Percentiles rank a stretch among this genome's conserved stretches.
Evolutionary conservation across 2,113 vertebrate genomes (phyloP).

Genomic region (Pimephales promelas): DNA sequence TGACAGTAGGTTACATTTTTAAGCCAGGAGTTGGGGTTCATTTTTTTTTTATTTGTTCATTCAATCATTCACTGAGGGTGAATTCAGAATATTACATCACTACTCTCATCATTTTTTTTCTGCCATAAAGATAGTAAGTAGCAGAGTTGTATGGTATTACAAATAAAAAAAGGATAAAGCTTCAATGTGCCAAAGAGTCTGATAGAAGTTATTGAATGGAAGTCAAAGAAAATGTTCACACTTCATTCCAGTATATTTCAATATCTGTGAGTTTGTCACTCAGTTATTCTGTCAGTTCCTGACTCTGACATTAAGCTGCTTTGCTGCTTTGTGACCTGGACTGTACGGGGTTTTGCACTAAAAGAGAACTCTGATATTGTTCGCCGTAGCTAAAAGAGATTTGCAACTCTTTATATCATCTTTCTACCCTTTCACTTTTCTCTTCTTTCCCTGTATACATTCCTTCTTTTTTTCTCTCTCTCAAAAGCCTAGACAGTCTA

Average conservation of each 20-base stretch:
- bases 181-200: no score
- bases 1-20: background rate
- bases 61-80: no score
- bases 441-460: background rate
- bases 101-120: no score
- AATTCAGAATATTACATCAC: no score
- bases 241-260: background rate
- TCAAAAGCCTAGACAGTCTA: background rate
- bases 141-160: background rate
- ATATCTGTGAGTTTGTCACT: background rate
- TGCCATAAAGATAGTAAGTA: no score
- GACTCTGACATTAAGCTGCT: constrained; percentile 24
- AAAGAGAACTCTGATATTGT: constrained; percentile 10
- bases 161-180: background rate
- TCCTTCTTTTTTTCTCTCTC: background rate
- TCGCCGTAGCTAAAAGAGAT: constrained; percentile 16
- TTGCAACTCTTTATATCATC: constrained; percentile 36
- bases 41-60: background rate
- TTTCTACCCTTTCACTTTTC: background rate
- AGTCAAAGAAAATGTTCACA: background rate
- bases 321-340: constrained; percentile 48
- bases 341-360: constrained; percentile 10
- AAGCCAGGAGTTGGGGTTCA: background rate
- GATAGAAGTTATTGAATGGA: background rate
- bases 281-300: constrained; percentile 6